These are phyloP conservation scores for Neoarius graeffei DNA, from an alignment of 2,113 vertebrate genomes.

Conservation along the genomic window DNA sequence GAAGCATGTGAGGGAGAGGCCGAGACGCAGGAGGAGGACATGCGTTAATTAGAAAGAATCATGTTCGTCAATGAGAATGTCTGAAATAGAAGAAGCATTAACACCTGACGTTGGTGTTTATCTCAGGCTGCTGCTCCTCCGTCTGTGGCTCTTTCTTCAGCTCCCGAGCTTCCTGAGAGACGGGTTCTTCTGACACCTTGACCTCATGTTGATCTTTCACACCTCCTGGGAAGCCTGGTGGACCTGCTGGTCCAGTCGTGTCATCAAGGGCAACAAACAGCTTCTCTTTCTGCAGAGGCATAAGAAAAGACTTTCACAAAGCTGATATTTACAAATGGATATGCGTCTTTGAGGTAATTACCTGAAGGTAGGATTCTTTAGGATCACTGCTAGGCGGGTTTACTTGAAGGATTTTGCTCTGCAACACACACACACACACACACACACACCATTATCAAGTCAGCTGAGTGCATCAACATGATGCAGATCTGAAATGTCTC, in stretches of 20 bases:
- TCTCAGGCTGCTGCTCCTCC: background rate
- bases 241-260: background rate
- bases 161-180: background rate
- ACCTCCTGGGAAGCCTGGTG: background rate
- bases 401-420: conserved; percentile 19
- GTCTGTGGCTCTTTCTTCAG: background rate
- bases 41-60: background rate
- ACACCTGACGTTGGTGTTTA: conserved; percentile 29
- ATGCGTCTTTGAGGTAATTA: conserved; percentile 6
- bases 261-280: conserved; percentile 35
- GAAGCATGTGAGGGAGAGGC: background rate
- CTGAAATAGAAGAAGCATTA: background rate
- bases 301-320: background rate
- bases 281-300: conserved; percentile 27
- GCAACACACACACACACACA: conserved; percentile 5
- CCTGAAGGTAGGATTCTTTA: conserved; percentile 17
- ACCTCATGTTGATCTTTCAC: conserved; percentile 22
- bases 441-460: background rate
- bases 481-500: background rate
- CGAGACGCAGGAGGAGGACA: background rate
- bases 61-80: background rate
- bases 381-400: background rate
- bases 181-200: background rate
- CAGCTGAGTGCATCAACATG: no score
- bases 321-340: background rate